A percentile compares a stretch with the other conserved stretches of the same genome.
Evolutionary conservation across 2,888 invertebrate species (phyloP).

Genomic region (Candidula unifasciata): DNA sequence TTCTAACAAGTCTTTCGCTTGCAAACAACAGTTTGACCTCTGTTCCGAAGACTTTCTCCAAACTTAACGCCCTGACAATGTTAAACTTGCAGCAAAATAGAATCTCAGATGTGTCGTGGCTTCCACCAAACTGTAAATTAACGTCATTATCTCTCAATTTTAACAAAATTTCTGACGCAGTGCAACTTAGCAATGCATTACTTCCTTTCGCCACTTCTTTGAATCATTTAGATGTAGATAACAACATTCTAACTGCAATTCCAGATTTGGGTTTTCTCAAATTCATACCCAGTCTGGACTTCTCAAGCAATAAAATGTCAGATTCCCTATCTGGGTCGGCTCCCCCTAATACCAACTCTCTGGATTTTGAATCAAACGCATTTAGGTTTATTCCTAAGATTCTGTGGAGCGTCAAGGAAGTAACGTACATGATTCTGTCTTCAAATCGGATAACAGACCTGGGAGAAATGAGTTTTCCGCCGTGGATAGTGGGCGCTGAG

Average conservation of each 20-base stretch:
- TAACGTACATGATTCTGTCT: neutral
- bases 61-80: neutral
- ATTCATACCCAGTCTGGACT: neutral
- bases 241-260: neutral
- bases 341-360: neutral
- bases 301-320: neutral
- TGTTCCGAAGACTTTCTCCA: neutral
- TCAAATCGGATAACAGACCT: neutral
- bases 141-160: neutral
- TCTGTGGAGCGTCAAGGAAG: neutral
- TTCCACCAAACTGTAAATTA: neutral
- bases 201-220: neutral
- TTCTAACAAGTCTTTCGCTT: neutral
- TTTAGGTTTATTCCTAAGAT: neutral
- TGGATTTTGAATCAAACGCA: neutral
- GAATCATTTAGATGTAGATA: neutral
- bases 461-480: neutral
- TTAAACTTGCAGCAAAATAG: neutral
- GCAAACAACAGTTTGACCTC: slow-evolving; percentile 14
- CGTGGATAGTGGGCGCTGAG: neutral
- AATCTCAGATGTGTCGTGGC: neutral
- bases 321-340: neutral
- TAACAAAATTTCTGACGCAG: neutral
- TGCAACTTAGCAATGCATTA: neutral
- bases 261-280: neutral